Base-by-base conservation (phyloP, 2,888 invertebrate genomes). In the Trilocha varians region DNA sequence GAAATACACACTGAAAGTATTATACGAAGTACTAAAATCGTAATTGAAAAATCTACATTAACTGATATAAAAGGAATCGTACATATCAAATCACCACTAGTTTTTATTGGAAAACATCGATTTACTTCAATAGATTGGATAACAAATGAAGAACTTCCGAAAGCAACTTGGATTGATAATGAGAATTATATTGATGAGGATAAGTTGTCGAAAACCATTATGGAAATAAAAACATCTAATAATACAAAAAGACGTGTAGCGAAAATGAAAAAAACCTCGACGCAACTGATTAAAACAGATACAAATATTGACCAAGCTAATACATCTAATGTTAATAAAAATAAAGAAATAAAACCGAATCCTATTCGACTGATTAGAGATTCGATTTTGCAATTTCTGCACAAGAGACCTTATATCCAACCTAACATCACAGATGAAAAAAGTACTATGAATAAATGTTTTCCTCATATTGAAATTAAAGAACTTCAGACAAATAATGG, bases 71-170 rank as follows among this genome's bases (percentile, higher is more conserved):
- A 63, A 53, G 66, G 66, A 43, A 65, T 80, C 6, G 59, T 63
- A 17, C 59, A 55, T 32, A 44, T 73, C 5, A 75, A 59, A 54
- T 80, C 69, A 47, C 82, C 82, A 4, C 48, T 80, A 13, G 57
- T 74, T 5, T 52, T 82, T 49, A 59, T 74, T 49, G 73, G 62
- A n/a, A 77, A 66, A 57, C 78, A 83, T 45, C 69, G 79, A 55
- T 40, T 78, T 5, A 69, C 65, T 50, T 65, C 71, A 13, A 48
- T 45, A 4, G 41, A 44, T 49, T 3, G 41, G 70, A 15, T 46
- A 62, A 50, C 57, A 77, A 17, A 36, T 42, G 18, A 50, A 67
- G 68, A 70, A 18, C 49, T 61, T 25, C 60, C 66, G 11, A 25
- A 25, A 25, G 25, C 11, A 5, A 25, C 25, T 9, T 25, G 25